A percentile compares a stretch with the other conserved stretches of the same genome.
Evolutionary conservation across 1,140 invertebrate species (phyloP).

Genomic region (Lepidotrigona ventralis): DNA sequence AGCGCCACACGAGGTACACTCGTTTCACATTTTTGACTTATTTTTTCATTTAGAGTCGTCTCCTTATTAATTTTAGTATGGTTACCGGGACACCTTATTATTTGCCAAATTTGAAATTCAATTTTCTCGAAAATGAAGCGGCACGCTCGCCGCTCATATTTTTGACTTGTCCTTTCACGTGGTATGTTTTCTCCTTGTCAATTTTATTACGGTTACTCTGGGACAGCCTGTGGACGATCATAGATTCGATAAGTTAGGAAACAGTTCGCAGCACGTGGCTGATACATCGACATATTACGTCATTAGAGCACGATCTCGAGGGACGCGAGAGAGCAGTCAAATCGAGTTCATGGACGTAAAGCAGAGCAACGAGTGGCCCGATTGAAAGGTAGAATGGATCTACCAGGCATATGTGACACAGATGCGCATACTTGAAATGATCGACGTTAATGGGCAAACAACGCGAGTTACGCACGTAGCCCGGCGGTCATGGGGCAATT

Average conservation of each 20-base stretch:
- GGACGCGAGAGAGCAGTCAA: neutral
- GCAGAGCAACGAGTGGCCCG: constrained; percentile 36
- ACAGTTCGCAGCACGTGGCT: neutral
- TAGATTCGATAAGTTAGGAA: neutral
- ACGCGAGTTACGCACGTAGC: constrained; percentile 37
- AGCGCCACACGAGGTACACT: too few species aligned
- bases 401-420: constrained; percentile 32
- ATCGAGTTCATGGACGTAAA: constrained; percentile 51
- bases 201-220: too few species aligned
- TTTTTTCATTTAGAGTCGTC: neutral
- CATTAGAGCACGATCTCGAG: neutral
- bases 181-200: too few species aligned
- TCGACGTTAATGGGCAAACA: constrained; percentile 59
- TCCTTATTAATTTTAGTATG: neutral
- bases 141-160: too few species aligned
- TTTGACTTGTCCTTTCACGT: too few species aligned
- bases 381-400: constrained; percentile 51
- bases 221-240: neutral
- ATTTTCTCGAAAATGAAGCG: too few species aligned
- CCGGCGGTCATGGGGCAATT: constrained; percentile 47
- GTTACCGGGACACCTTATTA: neutral
- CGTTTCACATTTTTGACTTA: too few species aligned
- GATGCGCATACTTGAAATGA: constrained; percentile 47
- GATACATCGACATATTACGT: neutral
- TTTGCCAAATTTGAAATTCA: too few species aligned